Base-by-base conservation (phyloP, 2,888 invertebrate genomes). In the Gisinianus flammeolus region DNA sequence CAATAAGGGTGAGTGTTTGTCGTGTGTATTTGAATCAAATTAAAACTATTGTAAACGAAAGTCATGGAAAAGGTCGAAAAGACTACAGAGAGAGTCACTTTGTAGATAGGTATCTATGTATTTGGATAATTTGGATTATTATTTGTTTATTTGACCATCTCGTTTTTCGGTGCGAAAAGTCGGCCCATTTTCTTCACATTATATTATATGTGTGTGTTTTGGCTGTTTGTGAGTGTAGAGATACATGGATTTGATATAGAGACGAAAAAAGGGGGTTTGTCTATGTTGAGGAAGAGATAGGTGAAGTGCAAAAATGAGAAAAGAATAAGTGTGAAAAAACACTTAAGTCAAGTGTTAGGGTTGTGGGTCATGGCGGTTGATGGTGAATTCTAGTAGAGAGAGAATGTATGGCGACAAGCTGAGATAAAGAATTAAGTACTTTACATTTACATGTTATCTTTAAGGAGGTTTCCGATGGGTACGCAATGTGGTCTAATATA, bases 311-410 rank as follows among this genome's bases (percentile, higher is more conserved):
- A 64, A 66, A 31, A 66, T 30, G 66, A 30, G 66, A 28, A 24
- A 58, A 26, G n/a, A 66, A 66, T 6, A 44, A 70, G 69, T 70
- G 69, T 70, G 52, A 70, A 70, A 70, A 70, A 44, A 70, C 67
- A 70, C 52, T 52, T 19, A 52, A 70, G 69, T 70, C 69, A 70
- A 70, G 69, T 70, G 52, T 33, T 16, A 26, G n/a, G 22, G 52
- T 70, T 44, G 26, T 70, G 52, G 69, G 69, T 70, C 69, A 70
- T 70, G 69, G 24, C 35, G 24, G 24, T 44, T n/a, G 22, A 22
- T 28, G 26, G 66, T 66, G n/a, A 12, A 30, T 28, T 28, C n/a
- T 26, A 16, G 12, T 62, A 6, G 24, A n/a, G 19, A 2, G 44
- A 44, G 44, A 44, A 44, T 44, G 44, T 19, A 44, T 44, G 44